Evolutionary conservation across 92 coral and sea anemone species (phyloP), one percentile per base, ranked within the genome.

Genomic region (Diadumene lineata): DNA sequence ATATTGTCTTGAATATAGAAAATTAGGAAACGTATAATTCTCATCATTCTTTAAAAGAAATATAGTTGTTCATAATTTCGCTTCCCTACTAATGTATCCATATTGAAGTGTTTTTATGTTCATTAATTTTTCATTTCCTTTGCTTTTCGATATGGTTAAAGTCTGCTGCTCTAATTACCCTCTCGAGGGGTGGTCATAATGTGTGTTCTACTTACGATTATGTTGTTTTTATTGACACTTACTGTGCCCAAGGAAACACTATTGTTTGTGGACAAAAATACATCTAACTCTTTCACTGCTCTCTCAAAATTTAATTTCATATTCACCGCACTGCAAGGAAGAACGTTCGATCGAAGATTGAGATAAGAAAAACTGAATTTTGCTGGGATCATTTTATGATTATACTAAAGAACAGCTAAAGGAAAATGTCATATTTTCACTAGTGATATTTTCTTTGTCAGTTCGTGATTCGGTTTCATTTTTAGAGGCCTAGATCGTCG

Each of bases 91-190:
- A 38, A 38, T 38, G 48, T 38, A 38, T 38, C 48, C 13, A 38
- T 13, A 38, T 38, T 38, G 13, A 4, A 38, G 48, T 38, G 48
- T 38, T 38, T 6, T 38, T 38, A 38, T 38, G 6, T 23, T 53
- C 60, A 53, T 53, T 53, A 53, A 53, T 53, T 9, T 53, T 53
- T 53, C 60, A 53, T 53, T 53, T 15, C 48, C 17, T 44, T 53
- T 23, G 19, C 10, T 53, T 53, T 13, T 53, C 60, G 24, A 53
- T 15, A 3, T 16, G 60, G 24, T 53, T 53, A 9, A 9, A 53
- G n/a, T 53, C 8, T 16, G 60, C 24, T 15, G n/a, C 19, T 53
- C 19, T 53, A 53, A 53, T 53, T 53, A 16, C 60, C 24, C 60
- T 53, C 60, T 53, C 60, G 18, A 53, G 60, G 24, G 60, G 60